phyloP scores from a whole-genome alignment of 30 jellyfish, hydroid and myxozoan genomes.

The Aurelia aurita complex sp. Pacific region DNA sequence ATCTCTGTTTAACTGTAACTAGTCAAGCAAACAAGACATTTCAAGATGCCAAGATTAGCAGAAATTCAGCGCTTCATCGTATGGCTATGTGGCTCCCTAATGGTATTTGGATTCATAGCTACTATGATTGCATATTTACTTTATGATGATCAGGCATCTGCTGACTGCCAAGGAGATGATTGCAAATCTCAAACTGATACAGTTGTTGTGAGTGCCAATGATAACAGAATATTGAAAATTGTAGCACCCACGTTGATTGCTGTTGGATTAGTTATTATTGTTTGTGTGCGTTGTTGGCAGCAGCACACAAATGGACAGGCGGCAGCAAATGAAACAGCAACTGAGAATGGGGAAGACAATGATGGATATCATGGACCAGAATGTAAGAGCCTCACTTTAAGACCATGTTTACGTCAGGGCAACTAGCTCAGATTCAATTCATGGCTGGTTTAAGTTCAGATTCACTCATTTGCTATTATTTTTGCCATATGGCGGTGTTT shows the following conservation, averaged over 20 bases:
- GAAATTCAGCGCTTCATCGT: slow-evolving; percentile 16
- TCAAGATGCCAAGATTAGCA: background rate
- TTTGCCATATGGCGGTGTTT: too few relatives aligned
- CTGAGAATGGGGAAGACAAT: slow-evolving; percentile 3
- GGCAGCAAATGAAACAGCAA: background rate
- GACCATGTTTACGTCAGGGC: too few relatives aligned
- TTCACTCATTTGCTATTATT: too few relatives aligned
- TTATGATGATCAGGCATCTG: slow-evolving; percentile 4
- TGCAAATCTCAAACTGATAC: background rate
- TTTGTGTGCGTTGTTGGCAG: slow-evolving; percentile 32
- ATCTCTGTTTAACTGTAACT: too few relatives aligned
- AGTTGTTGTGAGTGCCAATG: background rate
- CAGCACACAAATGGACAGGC: background rate
- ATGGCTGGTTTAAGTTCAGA: too few relatives aligned
- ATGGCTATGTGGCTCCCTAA: slow-evolving; percentile 37
- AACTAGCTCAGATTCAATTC: too few relatives aligned
- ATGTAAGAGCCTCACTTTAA: background rate
- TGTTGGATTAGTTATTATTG: slow-evolving; percentile 6
- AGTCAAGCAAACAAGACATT: background rate
- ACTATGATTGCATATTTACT: slow-evolving; percentile 23
- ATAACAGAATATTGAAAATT: slow-evolving; percentile 14
- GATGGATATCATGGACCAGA: slow-evolving; percentile 5
- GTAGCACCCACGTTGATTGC: slow-evolving; percentile 31
- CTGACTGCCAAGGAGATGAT: slow-evolving; percentile 8
- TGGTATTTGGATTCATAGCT: slow-evolving; percentile 39